A percentile compares a stretch with the other conserved stretches of the same genome.
phyloP scores from a whole-genome alignment of 2,113 vertebrate genomes.

The Octodon degus region DNA sequence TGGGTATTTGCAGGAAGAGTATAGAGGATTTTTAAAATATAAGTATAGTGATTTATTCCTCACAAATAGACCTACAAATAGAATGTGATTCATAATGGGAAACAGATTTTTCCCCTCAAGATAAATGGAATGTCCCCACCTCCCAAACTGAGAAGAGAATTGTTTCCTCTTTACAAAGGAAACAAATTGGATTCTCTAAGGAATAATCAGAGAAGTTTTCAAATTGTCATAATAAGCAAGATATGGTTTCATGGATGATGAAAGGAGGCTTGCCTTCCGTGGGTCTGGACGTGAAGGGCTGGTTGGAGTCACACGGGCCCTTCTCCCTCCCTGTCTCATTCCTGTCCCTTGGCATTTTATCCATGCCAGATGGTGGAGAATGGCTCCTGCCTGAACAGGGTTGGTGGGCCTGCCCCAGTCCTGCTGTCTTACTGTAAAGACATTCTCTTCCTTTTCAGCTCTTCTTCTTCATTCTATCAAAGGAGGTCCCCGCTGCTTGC shows the following conservation, averaged over 20 bases:
- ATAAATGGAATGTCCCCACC: slow-evolving; percentile 81
- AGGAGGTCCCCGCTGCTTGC: neutral
- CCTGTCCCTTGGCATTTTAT: slow-evolving; percentile 57
- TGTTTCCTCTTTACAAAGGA: slow-evolving; percentile 80
- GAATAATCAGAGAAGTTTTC: slow-evolving; percentile 77
- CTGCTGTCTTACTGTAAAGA: neutral
- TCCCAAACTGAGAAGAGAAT: slow-evolving; percentile 76
- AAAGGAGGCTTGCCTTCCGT: slow-evolving; percentile 61
- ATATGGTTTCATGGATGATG: slow-evolving; percentile 80
- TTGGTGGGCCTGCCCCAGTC: neutral
- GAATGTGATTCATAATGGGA: slow-evolving; percentile 79
- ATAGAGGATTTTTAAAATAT: neutral
- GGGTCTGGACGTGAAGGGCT: slow-evolving; percentile 32
- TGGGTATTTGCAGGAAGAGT: slow-evolving; percentile 16
- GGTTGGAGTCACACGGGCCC: neutral
- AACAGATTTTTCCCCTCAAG: slow-evolving; percentile 78
- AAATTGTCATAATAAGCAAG: slow-evolving; percentile 81
- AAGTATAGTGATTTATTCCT: slow-evolving; percentile 64
- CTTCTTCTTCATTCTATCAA: neutral
- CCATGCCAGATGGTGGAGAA: slow-evolving; percentile 52
- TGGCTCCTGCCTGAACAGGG: neutral
- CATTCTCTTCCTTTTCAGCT: neutral
- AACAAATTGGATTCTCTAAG: slow-evolving; percentile 79
- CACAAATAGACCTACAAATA: slow-evolving; percentile 64
- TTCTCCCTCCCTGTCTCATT: neutral